These are phyloP conservation scores for Leuciscus waleckii DNA, from an alignment of 2,797 vertebrate genomes.

Conservation along the genomic window DNA sequence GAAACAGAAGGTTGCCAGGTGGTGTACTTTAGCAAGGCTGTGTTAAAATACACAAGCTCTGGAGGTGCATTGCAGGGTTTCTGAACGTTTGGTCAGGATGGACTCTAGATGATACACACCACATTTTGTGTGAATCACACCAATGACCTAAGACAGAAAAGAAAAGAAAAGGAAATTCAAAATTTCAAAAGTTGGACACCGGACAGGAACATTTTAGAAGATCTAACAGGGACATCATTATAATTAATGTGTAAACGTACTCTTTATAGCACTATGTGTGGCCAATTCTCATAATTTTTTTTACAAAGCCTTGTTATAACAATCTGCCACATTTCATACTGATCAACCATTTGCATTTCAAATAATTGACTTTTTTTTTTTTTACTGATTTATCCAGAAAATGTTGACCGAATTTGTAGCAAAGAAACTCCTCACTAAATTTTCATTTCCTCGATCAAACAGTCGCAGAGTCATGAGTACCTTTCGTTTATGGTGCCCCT, in stretches of 20 bases:
- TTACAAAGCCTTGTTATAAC: not conserved
- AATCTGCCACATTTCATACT: not conserved
- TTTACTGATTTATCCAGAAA: not conserved
- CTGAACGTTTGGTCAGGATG: not conserved
- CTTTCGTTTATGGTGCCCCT: not conserved
- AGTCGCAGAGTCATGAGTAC: not conserved
- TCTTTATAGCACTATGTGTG: not conserved
- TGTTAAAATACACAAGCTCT: constrained; percentile 36
- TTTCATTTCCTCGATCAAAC: not conserved
- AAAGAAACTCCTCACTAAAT: not conserved
- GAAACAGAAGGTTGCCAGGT: constrained; percentile 21
- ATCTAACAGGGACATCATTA: not conserved
- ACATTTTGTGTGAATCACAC: constrained; percentile 3
- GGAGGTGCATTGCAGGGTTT: not conserved
- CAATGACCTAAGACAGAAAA: not conserved
- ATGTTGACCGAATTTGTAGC: not conserved
- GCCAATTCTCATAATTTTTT: not conserved
- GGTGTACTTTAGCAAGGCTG: constrained; percentile 24
- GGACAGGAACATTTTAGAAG: not conserved
- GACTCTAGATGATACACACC: not conserved
- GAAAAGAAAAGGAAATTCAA: not conserved
- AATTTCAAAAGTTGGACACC: not conserved
- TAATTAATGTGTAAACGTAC: not conserved
- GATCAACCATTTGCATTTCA: not conserved
- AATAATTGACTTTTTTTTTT: not conserved